These are phyloP conservation scores for Tretioscincus oriximinensis DNA, from an alignment of 2,113 vertebrate genomes.

Conservation along the genomic window DNA sequence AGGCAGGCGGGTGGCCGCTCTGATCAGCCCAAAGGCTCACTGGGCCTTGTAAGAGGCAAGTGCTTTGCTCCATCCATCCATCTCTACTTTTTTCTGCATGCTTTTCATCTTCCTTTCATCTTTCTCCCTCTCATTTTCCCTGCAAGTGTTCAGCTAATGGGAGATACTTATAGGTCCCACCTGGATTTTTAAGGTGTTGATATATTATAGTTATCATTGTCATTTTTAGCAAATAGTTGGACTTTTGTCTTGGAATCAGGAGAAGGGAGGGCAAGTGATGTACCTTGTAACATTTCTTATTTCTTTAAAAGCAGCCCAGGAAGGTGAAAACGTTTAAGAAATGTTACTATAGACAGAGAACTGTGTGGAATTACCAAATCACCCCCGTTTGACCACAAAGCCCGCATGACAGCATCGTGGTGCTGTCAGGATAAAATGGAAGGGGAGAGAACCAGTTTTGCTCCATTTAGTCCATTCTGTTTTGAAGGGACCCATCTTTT, in stretches of 20 bases:
- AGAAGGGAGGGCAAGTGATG: neutral
- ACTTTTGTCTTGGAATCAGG: neutral
- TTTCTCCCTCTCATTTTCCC: slow-evolving; percentile 3
- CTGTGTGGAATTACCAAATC: too few relatives aligned
- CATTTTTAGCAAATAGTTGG: neutral
- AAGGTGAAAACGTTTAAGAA: too few relatives aligned
- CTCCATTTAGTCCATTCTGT: too few relatives aligned
- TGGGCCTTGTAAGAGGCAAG: slow-evolving; percentile 94
- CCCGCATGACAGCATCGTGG: too few relatives aligned
- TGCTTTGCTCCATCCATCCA: slow-evolving; percentile 71
- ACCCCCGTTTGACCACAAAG: too few relatives aligned
- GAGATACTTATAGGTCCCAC: neutral
- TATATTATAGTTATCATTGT: too few relatives aligned
- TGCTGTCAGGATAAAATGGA: too few relatives aligned
- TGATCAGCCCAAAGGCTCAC: slow-evolving; percentile 73
- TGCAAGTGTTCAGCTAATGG: neutral
- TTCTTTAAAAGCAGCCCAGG: too few relatives aligned
- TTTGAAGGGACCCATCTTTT: too few relatives aligned
- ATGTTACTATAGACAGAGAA: too few relatives aligned
- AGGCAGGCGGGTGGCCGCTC: slow-evolving; percentile 81
- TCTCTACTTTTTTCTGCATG: slow-evolving; percentile 39
- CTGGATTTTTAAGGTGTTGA: neutral
- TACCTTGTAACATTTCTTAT: too few relatives aligned
- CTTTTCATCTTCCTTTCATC: neutral
- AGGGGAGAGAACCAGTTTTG: too few relatives aligned